phyloP scores from a whole-genome alignment of 2,797 vertebrate genomes.

The Silurus aristotelis region DNA sequence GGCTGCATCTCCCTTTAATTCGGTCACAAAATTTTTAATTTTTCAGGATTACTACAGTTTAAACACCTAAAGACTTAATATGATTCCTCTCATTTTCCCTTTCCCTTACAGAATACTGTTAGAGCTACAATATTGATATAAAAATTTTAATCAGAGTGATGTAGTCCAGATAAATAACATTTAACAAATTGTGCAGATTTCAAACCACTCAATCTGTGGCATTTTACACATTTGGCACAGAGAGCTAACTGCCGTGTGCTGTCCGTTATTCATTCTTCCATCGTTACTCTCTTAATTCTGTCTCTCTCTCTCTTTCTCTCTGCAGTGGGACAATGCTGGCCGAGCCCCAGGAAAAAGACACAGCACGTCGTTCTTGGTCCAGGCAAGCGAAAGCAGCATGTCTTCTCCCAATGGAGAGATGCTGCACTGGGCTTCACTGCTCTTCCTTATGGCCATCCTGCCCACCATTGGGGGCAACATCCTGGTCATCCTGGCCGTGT shows the following conservation, averaged over 20 bases:
- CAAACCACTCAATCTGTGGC: not conserved
- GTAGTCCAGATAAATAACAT: not conserved
- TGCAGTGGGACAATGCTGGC: constrained; percentile 85
- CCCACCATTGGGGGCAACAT: constrained; percentile 96
- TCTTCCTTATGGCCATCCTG: constrained; percentile 89
- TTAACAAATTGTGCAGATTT: not conserved
- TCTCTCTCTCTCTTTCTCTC: constrained; percentile 35
- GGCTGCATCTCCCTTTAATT: no score
- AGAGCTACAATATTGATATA: not conserved
- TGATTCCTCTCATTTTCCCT: no score
- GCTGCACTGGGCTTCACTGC: constrained; percentile 85
- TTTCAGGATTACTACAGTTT: no score
- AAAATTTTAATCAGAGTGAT: not conserved
- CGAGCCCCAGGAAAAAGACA: constrained; percentile 71
- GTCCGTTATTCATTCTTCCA: not conserved
- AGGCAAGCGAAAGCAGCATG: constrained; percentile 65
- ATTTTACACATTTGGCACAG: not conserved
- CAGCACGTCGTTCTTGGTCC: constrained; percentile 70
- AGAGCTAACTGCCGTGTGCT: not conserved
- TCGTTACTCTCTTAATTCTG: not conserved
- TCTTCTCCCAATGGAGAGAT: constrained; percentile 60
- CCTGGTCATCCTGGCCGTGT: constrained; percentile 94
- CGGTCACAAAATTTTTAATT: no score
- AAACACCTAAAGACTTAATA: no score
- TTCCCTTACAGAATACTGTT: no score